Conservation (phyloP, 2,797 vertebrate genomes). For the Percopsis omiscomaycus region DNA sequence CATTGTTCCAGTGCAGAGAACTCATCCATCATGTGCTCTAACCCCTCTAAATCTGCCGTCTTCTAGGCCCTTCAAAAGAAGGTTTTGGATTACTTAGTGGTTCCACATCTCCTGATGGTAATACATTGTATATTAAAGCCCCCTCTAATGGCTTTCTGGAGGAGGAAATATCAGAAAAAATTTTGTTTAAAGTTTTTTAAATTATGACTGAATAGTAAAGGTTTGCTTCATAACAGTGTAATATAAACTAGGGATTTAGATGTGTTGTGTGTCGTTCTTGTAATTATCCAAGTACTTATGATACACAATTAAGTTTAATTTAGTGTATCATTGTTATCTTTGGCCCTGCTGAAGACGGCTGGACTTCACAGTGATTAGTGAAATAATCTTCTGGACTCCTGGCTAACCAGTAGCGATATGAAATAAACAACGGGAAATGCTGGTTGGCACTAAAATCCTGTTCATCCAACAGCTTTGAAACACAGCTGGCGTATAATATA, state of each 20-base stretch:
- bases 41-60: slow-evolving; percentile 20
- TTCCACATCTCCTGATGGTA: slow-evolving; percentile 2
- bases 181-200: too few species aligned
- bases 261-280: too few species aligned
- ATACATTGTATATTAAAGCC: not conserved
- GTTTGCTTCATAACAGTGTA: not conserved
- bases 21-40: slow-evolving; percentile 21
- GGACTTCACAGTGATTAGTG: not conserved
- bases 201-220: not conserved
- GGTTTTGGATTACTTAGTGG: not conserved
- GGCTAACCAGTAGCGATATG: not conserved
- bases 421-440: slow-evolving; percentile 5
- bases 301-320: not conserved
- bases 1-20: slow-evolving; percentile 8
- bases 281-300: not conserved
- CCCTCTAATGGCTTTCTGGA: not conserved
- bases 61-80: slow-evolving; percentile 1
- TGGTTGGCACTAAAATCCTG: not conserved
- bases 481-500: not conserved
- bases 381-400: not conserved
- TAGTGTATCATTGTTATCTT: not conserved
- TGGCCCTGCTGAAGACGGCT: slow-evolving; percentile 4
- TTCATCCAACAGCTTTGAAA: slow-evolving; percentile 2
- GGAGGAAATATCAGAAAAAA: not conserved
- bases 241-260: not conserved